phyloP scores from a whole-genome alignment of 2,113 vertebrate genomes.

The Channa maculata region DNA sequence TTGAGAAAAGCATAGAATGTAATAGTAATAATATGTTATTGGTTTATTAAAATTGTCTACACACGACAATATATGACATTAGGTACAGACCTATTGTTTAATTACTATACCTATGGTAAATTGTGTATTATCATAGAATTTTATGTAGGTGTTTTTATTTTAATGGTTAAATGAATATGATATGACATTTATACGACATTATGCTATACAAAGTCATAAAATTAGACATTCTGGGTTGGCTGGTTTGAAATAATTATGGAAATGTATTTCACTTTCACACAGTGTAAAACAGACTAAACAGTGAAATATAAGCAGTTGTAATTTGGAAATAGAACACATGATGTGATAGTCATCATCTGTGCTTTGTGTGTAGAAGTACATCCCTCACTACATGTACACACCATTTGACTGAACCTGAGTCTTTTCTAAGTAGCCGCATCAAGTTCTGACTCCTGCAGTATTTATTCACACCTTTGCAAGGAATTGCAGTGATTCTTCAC shows the following conservation, averaged over 20 bases:
- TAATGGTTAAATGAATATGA: neutral
- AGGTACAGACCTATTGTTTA: conserved; percentile 49
- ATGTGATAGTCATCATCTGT: neutral
- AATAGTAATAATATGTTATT: conserved; percentile 42
- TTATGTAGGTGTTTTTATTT: conserved; percentile 13
- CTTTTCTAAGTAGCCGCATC: conserved; percentile 45
- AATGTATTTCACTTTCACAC: neutral
- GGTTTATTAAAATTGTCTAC: conserved; percentile 59
- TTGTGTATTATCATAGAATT: no score
- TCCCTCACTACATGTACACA: conserved; percentile 20
- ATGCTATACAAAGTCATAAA: neutral
- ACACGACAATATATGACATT: conserved; percentile 47
- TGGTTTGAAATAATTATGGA: conserved; percentile 7
- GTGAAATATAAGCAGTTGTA: neutral
- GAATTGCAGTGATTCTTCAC: conserved; percentile 76
- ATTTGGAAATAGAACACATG: conserved; percentile 20
- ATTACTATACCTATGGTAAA: conserved; percentile 17
- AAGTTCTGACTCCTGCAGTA: conserved; percentile 70
- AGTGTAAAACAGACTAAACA: neutral
- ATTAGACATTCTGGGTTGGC: conserved; percentile 3
- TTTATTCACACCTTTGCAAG: conserved; percentile 82
- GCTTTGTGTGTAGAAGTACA: conserved; percentile 9
- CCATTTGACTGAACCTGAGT: conserved; percentile 38
- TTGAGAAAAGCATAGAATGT: conserved; percentile 3
- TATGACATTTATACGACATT: neutral